Conservation (phyloP, 2,113 vertebrate species). For the Ciconia stormi region DNA sequence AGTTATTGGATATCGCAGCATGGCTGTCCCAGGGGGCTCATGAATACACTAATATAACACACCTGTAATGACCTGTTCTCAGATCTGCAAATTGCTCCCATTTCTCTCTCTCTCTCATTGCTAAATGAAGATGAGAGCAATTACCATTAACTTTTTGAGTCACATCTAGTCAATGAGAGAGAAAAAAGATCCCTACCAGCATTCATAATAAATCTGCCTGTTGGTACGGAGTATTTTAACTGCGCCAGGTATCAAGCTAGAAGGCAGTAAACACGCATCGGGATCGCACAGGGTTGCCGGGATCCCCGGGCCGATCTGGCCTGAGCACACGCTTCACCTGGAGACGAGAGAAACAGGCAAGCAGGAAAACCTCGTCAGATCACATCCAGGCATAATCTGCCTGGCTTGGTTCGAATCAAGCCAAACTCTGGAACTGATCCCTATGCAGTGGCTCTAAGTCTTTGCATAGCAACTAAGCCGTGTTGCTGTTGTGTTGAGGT, state of each 20-base stretch:
- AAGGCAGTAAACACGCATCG: not conserved
- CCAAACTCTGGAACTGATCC: constrained; percentile 73
- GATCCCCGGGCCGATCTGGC: not conserved
- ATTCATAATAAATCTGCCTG: constrained; percentile 58
- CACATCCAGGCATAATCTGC: constrained; percentile 43
- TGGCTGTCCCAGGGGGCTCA: constrained; percentile 74
- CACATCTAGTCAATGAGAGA: constrained; percentile 68
- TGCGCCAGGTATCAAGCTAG: not conserved
- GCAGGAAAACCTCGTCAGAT: constrained; percentile 51
- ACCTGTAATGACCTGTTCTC: constrained; percentile 80
- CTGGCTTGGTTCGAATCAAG: constrained; percentile 63
- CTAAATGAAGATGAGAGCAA: constrained; percentile 77
- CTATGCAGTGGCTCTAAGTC: constrained; percentile 50
- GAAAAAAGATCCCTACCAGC: constrained; percentile 48
- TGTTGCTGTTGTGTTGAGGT: constrained; percentile 7
- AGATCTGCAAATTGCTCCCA: constrained; percentile 74
- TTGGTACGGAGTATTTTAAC: constrained; percentile 15
- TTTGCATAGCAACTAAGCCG: constrained; percentile 72
- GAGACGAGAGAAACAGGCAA: constrained; percentile 30
- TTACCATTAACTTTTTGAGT: constrained; percentile 79
- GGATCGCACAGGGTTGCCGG: not conserved
- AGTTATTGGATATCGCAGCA: constrained; percentile 80
- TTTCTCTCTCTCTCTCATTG: constrained; percentile 67
- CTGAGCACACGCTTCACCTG: not conserved
- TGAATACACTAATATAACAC: constrained; percentile 81